Conservation (phyloP, 37 sponge, comb jelly and placozoan genomes). For the Aphrocallistes beatrix region DNA sequence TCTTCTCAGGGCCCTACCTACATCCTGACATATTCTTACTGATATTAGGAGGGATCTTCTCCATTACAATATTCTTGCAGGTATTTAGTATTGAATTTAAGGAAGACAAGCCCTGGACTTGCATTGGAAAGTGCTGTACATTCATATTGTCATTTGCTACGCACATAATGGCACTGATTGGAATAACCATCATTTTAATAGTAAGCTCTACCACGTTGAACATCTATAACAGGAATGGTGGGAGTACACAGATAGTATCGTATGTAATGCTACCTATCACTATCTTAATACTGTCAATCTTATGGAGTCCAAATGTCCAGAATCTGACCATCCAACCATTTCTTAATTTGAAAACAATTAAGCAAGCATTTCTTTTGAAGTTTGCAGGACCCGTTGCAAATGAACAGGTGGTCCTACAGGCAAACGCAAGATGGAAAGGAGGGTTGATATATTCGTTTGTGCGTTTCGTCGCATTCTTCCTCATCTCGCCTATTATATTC, state of each 20-base stretch:
- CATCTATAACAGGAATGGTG: neutral
- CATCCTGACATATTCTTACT: neutral
- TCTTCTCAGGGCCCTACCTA: neutral
- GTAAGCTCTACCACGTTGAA: neutral
- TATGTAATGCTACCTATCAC: neutral
- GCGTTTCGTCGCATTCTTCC: neutral
- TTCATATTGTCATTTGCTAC: neutral
- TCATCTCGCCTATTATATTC: neutral
- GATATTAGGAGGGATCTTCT: neutral
- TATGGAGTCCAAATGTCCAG: slow-evolving; percentile 12
- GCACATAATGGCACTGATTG: neutral
- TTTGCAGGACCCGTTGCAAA: neutral
- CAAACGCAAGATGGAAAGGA: neutral
- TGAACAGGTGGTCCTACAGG: neutral
- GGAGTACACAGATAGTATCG: neutral
- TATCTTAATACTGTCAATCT: neutral
- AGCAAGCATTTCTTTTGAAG: neutral
- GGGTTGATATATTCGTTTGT: neutral
- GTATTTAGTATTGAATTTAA: neutral
- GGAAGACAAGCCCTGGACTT: neutral
- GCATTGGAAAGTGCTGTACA: neutral
- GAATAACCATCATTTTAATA: neutral
- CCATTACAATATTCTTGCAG: neutral
- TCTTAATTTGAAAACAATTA: neutral
- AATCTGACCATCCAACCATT: neutral